phyloP scores from a whole-genome alignment of 1,140 invertebrate genomes.

The Drosophila bocki region DNA sequence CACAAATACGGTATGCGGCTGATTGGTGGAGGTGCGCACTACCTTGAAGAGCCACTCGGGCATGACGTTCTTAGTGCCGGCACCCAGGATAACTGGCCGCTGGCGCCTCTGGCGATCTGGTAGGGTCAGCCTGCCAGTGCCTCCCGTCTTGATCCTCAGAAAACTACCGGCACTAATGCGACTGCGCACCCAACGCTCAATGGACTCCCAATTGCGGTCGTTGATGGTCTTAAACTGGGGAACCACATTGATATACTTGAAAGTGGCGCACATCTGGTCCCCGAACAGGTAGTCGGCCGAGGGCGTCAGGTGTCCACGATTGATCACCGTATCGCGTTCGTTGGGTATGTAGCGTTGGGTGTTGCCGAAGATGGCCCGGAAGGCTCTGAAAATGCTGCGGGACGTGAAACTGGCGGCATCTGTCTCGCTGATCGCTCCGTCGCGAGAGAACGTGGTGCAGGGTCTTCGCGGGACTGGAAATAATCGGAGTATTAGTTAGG shows the following conservation, averaged over 20 bases:
- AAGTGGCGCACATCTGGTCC: constrained; percentile 69
- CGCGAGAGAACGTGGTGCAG: constrained; percentile 20
- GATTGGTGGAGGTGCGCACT: constrained; percentile 15
- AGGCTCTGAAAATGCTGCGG: constrained; percentile 26
- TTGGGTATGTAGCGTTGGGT: constrained; percentile 38
- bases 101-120: neutral
- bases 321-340: constrained; percentile 30
- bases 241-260: constrained; percentile 85
- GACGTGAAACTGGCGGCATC: constrained; percentile 35
- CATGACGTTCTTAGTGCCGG: constrained; percentile 31
- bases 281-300: constrained; percentile 45
- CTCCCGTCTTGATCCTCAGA: constrained; percentile 45
- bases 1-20: constrained; percentile 34
- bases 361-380: constrained; percentile 33
- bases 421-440: constrained; percentile 25
- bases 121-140: constrained; percentile 12
- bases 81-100: constrained; percentile 17
- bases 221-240: constrained; percentile 86
- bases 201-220: constrained; percentile 85
- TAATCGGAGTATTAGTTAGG: neutral
- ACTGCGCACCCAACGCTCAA: constrained; percentile 64
- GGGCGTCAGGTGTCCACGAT: constrained; percentile 52
- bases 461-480: constrained; percentile 21
- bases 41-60: constrained; percentile 53
- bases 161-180: neutral